These are phyloP conservation scores for Peromyscus nudipes DNA, from an alignment of 2,797 vertebrate genomes.

Conservation along the genomic window DNA sequence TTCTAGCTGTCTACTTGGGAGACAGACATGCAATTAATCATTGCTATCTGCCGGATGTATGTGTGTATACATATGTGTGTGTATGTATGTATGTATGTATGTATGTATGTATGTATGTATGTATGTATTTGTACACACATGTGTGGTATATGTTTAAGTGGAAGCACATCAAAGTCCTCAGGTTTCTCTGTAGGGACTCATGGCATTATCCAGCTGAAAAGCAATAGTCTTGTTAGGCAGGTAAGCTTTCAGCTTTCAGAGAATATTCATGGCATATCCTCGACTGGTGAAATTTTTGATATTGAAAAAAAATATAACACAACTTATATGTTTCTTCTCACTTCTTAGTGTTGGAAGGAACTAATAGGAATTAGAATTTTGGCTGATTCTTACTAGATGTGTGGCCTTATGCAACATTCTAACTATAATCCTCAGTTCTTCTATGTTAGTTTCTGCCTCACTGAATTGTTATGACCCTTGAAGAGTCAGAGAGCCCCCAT, in stretches of 20 bases:
- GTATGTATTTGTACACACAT: background rate
- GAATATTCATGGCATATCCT: background rate
- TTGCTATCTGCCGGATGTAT: background rate
- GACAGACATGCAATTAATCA: background rate
- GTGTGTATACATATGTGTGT: too few relatives aligned
- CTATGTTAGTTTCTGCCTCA: background rate
- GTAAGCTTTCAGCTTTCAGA: background rate
- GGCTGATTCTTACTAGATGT: background rate
- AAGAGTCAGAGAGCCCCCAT: background rate
- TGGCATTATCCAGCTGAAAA: background rate
- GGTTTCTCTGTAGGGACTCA: background rate
- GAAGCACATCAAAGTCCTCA: background rate
- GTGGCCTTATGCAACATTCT: background rate
- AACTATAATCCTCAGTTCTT: background rate
- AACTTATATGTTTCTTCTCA: background rate
- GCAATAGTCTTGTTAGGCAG: background rate
- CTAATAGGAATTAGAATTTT: background rate
- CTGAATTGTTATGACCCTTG: background rate
- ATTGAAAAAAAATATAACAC: background rate
- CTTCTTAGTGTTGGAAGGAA: constrained; percentile 15
- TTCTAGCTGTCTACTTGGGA: background rate
- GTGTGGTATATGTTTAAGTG: background rate
- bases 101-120: too few relatives aligned
- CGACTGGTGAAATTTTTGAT: background rate
- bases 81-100: too few relatives aligned